phyloP scores from a whole-genome alignment of 2,888 invertebrate species.

The Diaphora mendica region DNA sequence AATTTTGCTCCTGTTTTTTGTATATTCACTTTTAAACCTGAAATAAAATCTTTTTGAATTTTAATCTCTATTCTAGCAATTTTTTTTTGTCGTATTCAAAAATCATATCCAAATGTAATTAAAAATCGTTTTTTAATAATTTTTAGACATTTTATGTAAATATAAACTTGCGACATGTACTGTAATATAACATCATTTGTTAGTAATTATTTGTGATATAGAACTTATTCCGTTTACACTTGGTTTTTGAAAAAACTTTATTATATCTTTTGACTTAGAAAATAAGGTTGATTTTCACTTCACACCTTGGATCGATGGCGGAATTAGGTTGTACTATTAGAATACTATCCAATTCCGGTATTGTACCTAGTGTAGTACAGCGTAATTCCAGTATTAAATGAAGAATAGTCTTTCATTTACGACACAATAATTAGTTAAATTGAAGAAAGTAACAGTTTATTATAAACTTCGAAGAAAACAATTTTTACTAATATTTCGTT shows the following conservation, averaged over 20 bases:
- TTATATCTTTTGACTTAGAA: background rate
- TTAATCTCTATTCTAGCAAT: background rate
- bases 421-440: no score
- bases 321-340: background rate
- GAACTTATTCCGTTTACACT: slow-evolving; percentile 30
- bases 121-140: slow-evolving; percentile 49
- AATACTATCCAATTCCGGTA: background rate
- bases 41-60: background rate
- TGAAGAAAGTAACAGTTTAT: background rate
- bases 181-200: slow-evolving; percentile 38
- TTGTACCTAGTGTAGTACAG: background rate
- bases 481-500: no score
- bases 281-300: background rate
- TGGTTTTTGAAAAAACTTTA: slow-evolving; percentile 37
- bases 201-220: slow-evolving; percentile 54
- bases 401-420: background rate
- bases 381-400: background rate
- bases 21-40: background rate
- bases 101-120: slow-evolving; percentile 53
- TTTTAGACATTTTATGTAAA: slow-evolving; percentile 45
- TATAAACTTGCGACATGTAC: slow-evolving; percentile 37
- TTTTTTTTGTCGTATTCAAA: slow-evolving; percentile 29
- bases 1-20: slow-evolving; percentile 5
- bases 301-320: background rate
- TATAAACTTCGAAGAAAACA: no score